Conservation (phyloP, 2,113 vertebrate genomes). For the Pachyramphus minor region DNA sequence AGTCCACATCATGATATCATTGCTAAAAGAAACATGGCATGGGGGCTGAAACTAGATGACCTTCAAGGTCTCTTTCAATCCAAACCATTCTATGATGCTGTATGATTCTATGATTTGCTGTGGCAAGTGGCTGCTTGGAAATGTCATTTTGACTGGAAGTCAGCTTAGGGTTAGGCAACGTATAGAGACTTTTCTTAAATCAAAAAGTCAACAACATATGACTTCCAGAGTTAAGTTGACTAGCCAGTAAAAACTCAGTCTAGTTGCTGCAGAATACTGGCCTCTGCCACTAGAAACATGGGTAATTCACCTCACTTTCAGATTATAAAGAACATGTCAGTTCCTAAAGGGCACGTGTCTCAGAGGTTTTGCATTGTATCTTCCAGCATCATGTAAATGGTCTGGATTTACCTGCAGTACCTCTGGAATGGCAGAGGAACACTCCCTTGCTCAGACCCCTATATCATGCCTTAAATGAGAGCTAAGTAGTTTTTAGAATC, state of each 20-base stretch:
- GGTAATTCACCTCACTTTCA: background rate
- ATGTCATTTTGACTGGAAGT: accelerated
- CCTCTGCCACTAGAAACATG: background rate
- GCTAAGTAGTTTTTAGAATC: background rate
- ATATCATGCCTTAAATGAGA: background rate
- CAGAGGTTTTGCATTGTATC: background rate
- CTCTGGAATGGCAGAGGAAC: background rate
- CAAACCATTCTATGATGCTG: background rate
- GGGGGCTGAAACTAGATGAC: background rate
- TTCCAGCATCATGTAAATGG: background rate
- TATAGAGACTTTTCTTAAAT: background rate
- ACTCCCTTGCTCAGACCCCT: background rate
- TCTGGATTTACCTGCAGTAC: background rate
- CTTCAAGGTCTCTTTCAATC: background rate
- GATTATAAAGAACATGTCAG: background rate
- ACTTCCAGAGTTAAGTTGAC: background rate
- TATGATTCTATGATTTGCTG: background rate
- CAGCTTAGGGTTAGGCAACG: background rate
- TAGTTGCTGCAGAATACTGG: background rate
- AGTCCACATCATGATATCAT: background rate
- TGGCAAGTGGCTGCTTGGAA: background rate
- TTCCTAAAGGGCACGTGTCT: background rate
- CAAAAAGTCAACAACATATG: background rate
- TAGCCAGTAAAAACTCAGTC: background rate
- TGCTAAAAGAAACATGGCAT: accelerated